Base-by-base conservation (phyloP, 2,113 vertebrate genomes). In the Phyllostomus discolor region DNA sequence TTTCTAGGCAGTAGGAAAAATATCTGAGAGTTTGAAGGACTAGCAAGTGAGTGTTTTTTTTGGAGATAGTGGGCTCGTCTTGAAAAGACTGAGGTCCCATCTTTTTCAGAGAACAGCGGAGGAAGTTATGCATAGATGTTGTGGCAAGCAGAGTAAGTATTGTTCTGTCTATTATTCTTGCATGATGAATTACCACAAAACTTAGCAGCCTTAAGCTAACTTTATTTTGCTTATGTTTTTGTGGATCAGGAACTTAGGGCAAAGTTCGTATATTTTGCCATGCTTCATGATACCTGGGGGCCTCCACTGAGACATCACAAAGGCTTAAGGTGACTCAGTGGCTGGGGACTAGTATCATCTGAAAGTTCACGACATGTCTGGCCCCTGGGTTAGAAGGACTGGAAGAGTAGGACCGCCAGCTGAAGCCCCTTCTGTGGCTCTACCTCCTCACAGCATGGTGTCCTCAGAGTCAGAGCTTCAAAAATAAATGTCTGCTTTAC, bases 141-240 rank as follows among this genome's bases (percentile, higher is more conserved):
- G 46, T 43, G 10, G 41, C 14, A 3, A 93, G 72, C 10, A 82
- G 17, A 95, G n/a, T 67, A 78, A 80, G 10, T 69, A 79, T n/a
- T 50, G 2, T 73, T 67, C 15, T 80, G 24, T 52, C 48, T 59
- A 15, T 38, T 54, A 87, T 31, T 70, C 4, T 80, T 93, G 48
- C 10, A 11, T 91, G 90, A 70, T 54, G 50, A 48, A 80, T 81
- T 70, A 73, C 48, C 16, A 20, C 22, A 52, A 54, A 46, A 59
- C 24, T 64, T 91, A 64, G 48, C 67, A 66, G 33, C 7, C 72
- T 69, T 82, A 70, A 85, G 67, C 24, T 7, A 67, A 2, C 24
- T 93, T 80, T 16, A 75, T 95, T 93, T 91, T 81, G 67, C 24
- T 95, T 31, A 48, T 67, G 78, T 85, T 88, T 95, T 85, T 50